Evolutionary conservation across 92 coral and sea anemone species (phyloP).

Genomic region (Diadumene lineata): DNA sequence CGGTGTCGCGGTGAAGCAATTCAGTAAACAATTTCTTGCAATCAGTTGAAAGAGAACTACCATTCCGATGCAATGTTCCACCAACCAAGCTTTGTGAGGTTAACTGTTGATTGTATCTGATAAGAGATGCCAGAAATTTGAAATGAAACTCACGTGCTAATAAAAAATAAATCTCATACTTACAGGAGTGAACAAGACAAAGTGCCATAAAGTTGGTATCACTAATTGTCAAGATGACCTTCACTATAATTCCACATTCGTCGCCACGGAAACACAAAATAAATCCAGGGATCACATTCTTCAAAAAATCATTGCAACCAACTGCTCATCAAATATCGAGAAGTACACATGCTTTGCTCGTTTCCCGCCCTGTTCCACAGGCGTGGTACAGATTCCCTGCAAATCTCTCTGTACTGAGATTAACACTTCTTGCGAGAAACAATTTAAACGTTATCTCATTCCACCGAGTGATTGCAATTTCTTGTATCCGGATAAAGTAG

Average conservation of each 20-base stretch:
- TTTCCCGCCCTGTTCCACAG: conserved; percentile 46
- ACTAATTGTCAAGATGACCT: conserved; percentile 41
- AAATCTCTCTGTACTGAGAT: conserved; percentile 49
- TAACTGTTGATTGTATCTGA: too few relatives aligned
- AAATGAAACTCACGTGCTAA: too few relatives aligned
- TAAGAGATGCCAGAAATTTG: too few relatives aligned
- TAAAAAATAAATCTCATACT: neutral
- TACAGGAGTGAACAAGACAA: conserved; percentile 22
- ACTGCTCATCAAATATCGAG: conserved; percentile 45
- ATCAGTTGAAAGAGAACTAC: too few relatives aligned
- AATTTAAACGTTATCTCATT: conserved; percentile 5
- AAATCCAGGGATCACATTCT: conserved; percentile 19
- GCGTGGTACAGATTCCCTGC: conserved; percentile 41
- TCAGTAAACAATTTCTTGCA: too few relatives aligned
- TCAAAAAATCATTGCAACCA: conserved; percentile 27
- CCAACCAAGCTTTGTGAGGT: too few relatives aligned
- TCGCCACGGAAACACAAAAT: conserved; percentile 29
- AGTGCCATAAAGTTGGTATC: conserved; percentile 36
- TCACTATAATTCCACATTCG: conserved; percentile 53
- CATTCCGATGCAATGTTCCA: too few relatives aligned
- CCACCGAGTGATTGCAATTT: conserved; percentile 32
- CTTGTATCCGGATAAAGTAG: conserved; percentile 28
- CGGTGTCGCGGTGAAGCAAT: too few relatives aligned
- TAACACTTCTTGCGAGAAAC: conserved; percentile 34
- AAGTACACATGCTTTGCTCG: conserved; percentile 59